Percentiles rank a stretch among this genome's conserved stretches.
phyloP scores from a whole-genome alignment of 35 echinoderm and acorn worm species.

The Chiridota heheva region DNA sequence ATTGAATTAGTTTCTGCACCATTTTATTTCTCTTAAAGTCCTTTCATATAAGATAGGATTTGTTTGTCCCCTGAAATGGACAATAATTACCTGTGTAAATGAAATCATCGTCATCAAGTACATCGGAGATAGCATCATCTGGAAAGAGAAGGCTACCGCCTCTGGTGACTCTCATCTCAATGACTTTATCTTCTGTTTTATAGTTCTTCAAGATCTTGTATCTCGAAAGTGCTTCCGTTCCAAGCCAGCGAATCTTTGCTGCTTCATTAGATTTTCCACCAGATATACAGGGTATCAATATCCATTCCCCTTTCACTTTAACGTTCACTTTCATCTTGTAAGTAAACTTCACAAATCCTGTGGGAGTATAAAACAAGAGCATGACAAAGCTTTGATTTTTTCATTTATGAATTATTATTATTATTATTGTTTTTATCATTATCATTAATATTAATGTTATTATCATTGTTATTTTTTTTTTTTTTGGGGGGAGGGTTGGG shows the following conservation, averaged over 20 bases:
- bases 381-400: no score
- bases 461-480: no score
- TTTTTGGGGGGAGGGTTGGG: no score
- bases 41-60: no score
- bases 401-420: no score
- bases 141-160: slow-evolving; percentile 86
- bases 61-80: background rate
- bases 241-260: slow-evolving; percentile 64
- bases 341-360: no score
- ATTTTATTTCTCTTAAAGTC: no score
- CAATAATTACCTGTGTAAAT: slow-evolving; percentile 73
- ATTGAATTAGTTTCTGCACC: no score
- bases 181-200: slow-evolving; percentile 31
- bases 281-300: slow-evolving; percentile 76
- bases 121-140: slow-evolving; percentile 64
- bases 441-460: no score
- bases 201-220: slow-evolving; percentile 56
- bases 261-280: slow-evolving; percentile 12
- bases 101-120: slow-evolving; percentile 89
- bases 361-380: no score
- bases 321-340: slow-evolving; percentile 91
- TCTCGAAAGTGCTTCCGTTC: slow-evolving; percentile 58
- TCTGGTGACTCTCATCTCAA: slow-evolving; percentile 72
- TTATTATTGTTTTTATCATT: no score
- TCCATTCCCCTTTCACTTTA: slow-evolving; percentile 76